A percentile compares a stretch with the other conserved stretches of the same genome.
Evolutionary conservation across 2,888 invertebrate genomes (phyloP).

Genomic region (Dioctria linearis): DNA sequence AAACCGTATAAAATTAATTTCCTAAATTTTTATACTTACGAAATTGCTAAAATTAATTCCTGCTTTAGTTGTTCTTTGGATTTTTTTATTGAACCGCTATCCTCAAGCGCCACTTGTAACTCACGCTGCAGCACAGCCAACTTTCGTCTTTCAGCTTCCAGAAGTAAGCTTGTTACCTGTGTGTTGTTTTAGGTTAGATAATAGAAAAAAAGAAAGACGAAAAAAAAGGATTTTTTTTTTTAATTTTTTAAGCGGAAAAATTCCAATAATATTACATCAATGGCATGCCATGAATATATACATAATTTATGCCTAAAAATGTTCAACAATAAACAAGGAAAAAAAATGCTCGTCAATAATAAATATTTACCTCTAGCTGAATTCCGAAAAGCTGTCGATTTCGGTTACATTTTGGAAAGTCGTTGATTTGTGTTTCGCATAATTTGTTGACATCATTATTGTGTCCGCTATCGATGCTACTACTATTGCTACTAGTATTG

Average conservation of each 20-base stretch:
- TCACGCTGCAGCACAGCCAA: conserved; percentile 78
- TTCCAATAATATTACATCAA: too few relatives aligned
- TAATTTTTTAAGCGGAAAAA: too few relatives aligned
- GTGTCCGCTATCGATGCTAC: background rate
- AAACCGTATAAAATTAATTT: background rate
- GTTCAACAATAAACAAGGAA: background rate
- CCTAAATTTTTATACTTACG: conserved; percentile 72
- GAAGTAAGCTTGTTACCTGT: conserved; percentile 79
- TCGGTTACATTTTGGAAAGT: conserved; percentile 55
- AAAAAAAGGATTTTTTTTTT: background rate
- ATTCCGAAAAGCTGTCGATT: conserved; percentile 58
- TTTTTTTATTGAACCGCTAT: conserved; percentile 76
- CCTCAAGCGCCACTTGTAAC: conserved; percentile 75
- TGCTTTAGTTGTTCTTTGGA: conserved; percentile 78
- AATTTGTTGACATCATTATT: background rate
- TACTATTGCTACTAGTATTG: conserved; percentile 22
- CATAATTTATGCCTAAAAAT: too few relatives aligned
- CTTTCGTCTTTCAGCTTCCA: conserved; percentile 80
- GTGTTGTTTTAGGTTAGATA: conserved; percentile 59
- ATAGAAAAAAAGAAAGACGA: background rate
- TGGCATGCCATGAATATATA: too few relatives aligned
- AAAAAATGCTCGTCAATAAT: background rate
- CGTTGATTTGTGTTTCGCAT: conserved; percentile 16
- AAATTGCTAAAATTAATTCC: conserved; percentile 77
- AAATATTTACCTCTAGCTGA: conserved; percentile 58